phyloP scores from a whole-genome alignment of 2,888 invertebrate species.

The Myathropa florea region DNA sequence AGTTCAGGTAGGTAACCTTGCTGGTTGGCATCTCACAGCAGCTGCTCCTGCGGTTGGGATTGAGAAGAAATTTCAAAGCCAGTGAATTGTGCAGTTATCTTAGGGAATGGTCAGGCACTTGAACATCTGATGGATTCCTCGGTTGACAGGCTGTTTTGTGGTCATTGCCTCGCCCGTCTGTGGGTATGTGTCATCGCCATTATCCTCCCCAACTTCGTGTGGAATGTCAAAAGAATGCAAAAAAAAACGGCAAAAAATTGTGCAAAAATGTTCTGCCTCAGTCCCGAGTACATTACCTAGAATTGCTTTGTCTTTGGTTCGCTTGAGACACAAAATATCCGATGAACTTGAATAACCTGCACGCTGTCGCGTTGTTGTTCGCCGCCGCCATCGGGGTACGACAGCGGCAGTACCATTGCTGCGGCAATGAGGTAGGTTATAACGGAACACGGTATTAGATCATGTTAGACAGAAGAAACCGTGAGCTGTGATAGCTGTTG shows the following conservation, averaged over 20 bases:
- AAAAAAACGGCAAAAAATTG: not conserved
- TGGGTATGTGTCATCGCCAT: not conserved
- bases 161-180: slow-evolving; percentile 1
- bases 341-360: slow-evolving; percentile 61
- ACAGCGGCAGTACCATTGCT: not conserved
- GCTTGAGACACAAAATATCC: slow-evolving; percentile 2
- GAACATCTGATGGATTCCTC: slow-evolving; percentile 19
- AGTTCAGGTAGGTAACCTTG: not conserved
- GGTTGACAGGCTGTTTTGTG: not conserved
- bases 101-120: not conserved
- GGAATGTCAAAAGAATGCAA: not conserved
- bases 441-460: slow-evolving; percentile 57
- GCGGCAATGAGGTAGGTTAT: slow-evolving; percentile 21
- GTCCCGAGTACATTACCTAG: slow-evolving; percentile 32
- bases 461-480: slow-evolving; percentile 38
- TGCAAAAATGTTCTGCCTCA: slow-evolving; percentile 20
- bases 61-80: not conserved
- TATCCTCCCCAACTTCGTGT: not conserved
- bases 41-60: not conserved
- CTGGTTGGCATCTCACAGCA: not conserved
- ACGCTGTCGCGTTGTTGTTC: slow-evolving; percentile 1
- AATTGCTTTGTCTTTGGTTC: slow-evolving; percentile 50
- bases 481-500: not conserved
- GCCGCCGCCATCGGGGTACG: too few relatives aligned
- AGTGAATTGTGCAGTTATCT: slow-evolving; percentile 39